Conservation (phyloP, 1,140 invertebrate genomes). For the Hetaerina americana region DNA sequence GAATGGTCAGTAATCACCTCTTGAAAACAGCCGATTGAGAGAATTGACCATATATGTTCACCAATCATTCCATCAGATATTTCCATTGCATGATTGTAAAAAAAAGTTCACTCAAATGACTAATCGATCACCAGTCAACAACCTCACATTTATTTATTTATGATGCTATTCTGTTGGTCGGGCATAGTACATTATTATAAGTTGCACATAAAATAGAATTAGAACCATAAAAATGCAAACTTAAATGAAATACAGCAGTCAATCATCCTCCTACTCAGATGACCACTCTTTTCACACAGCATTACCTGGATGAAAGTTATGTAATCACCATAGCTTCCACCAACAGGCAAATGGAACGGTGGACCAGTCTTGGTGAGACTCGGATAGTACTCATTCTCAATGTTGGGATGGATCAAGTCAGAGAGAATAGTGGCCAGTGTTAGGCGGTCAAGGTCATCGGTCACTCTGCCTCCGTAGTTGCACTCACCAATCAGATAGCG, state of each 20-base stretch:
- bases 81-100: too few species aligned
- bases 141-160: too few species aligned
- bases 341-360: slow-evolving; percentile 41
- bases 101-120: too few species aligned
- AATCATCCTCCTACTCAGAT: neutral
- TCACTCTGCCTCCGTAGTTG: slow-evolving; percentile 91
- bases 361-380: neutral
- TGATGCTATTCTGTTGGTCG: too few species aligned
- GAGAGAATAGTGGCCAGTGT: slow-evolving; percentile 69
- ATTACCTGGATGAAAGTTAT: slow-evolving; percentile 9
- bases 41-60: too few species aligned
- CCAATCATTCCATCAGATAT: too few species aligned
- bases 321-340: slow-evolving; percentile 24
- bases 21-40: too few species aligned
- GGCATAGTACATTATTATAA: neutral
- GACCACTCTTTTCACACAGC: slow-evolving; percentile 16
- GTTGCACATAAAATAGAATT: neutral
- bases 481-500: slow-evolving; percentile 88
- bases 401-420: slow-evolving; percentile 38
- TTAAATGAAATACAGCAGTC: neutral
- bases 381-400: neutral
- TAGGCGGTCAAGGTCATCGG: slow-evolving; percentile 87
- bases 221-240: neutral
- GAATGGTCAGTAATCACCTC: too few species aligned
- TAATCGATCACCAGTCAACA: too few species aligned